These are phyloP conservation scores for Jacana jacana DNA, from an alignment of 2,113 vertebrate species.

Conservation along the genomic window DNA sequence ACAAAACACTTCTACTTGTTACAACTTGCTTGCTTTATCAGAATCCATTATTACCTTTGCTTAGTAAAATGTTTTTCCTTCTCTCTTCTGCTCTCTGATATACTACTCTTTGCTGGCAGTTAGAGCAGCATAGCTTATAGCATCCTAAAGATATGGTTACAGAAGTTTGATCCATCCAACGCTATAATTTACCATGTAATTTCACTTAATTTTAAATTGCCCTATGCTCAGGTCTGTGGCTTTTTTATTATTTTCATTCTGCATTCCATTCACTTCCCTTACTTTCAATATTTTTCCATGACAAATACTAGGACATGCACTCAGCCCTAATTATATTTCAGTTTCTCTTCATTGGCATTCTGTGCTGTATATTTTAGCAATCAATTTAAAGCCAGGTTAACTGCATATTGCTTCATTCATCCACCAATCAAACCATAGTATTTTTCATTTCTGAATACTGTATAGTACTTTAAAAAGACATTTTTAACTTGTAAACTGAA, in stretches of 20 bases:
- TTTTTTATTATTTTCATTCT: slow-evolving; percentile 22
- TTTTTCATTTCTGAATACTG: slow-evolving; percentile 20
- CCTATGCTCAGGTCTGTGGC: neutral
- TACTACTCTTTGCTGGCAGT: neutral
- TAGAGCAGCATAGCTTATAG: neutral
- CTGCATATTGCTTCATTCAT: neutral
- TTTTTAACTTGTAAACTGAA: neutral
- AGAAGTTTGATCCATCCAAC: neutral
- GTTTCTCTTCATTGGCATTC: neutral
- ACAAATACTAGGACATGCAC: neutral
- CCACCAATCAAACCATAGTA: neutral
- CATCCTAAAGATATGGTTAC: neutral
- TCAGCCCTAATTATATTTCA: neutral
- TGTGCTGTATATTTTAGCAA: slow-evolving; percentile 30
- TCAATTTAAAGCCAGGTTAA: slow-evolving; percentile 25
- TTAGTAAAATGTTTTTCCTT: neutral
- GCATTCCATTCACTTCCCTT: neutral
- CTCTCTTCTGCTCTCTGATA: neutral
- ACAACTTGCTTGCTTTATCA: neutral
- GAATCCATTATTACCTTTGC: neutral
- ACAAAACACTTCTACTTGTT: neutral
- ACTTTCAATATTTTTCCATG: slow-evolving; percentile 28
- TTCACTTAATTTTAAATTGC: slow-evolving; percentile 31
- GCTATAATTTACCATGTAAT: neutral
- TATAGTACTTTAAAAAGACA: neutral